Evolutionary conservation across 2,113 vertebrate genomes (phyloP).

Genomic region (Sorex araneus): DNA sequence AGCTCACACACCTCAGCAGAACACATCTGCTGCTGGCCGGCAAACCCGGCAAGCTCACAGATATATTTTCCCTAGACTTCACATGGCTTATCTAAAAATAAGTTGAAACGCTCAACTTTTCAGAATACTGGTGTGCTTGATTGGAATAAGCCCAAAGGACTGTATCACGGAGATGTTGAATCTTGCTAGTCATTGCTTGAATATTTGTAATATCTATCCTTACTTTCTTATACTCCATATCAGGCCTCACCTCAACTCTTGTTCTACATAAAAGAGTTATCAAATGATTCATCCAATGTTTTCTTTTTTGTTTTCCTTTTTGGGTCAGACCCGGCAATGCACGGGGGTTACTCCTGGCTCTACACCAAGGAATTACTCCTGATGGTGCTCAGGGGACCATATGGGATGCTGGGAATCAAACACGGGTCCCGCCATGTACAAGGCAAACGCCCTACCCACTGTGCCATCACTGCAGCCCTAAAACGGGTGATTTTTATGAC

Average conservation of each 20-base stretch:
- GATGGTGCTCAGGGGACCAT: too few relatives aligned
- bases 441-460: too few relatives aligned
- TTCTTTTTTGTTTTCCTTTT: too few relatives aligned
- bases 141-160: neutral
- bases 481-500: too few relatives aligned
- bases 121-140: neutral
- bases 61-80: neutral
- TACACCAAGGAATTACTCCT: too few relatives aligned
- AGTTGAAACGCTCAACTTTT: neutral
- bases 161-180: neutral
- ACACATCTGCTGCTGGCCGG: slow-evolving; percentile 14
- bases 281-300: neutral
- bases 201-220: neutral
- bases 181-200: neutral
- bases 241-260: neutral
- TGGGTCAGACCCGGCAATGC: too few relatives aligned
- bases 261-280: neutral
- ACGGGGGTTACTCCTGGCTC: too few relatives aligned
- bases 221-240: neutral
- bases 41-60: neutral
- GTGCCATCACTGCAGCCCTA: too few relatives aligned
- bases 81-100: slow-evolving; percentile 29
- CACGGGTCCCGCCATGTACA: too few relatives aligned
- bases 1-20: neutral
- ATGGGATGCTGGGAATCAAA: too few relatives aligned